phyloP scores from a whole-genome alignment of 2,888 invertebrate genomes.

The Tachina fera region DNA sequence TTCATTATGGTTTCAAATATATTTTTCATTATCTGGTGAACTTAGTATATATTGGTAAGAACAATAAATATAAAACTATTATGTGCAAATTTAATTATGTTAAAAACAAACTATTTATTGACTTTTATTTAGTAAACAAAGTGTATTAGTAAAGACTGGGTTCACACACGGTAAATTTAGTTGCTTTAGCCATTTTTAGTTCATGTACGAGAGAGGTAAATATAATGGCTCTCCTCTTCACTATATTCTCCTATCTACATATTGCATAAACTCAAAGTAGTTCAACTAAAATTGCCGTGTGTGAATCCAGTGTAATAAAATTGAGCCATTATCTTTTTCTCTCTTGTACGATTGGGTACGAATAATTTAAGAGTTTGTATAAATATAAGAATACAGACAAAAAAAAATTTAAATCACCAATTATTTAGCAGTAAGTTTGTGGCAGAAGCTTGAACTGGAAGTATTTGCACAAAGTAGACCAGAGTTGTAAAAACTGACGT shows the following conservation, averaged over 20 bases:
- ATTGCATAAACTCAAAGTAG: no score
- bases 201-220: no score
- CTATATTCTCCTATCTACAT: no score
- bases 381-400: background rate
- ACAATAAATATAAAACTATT: conserved; percentile 20
- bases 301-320: no score
- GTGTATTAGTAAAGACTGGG: background rate
- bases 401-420: background rate
- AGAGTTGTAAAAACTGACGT: no score
- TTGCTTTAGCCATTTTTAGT: no score
- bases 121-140: conserved; percentile 4
- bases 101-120: no score
- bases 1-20: background rate
- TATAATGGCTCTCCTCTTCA: no score
- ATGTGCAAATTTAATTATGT: conserved; percentile 30
- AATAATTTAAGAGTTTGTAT: background rate
- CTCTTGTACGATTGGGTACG: no score
- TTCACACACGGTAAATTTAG: no score
- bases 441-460: conserved; percentile 24
- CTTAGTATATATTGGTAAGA: conserved; percentile 12
- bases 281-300: no score
- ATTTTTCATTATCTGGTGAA: conserved; percentile 7
- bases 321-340: background rate
- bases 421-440: conserved; percentile 37
- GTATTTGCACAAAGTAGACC: no score